Base-by-base conservation (phyloP, 64 coral and sea anemone genomes). In the Montipora sp. region DNA sequence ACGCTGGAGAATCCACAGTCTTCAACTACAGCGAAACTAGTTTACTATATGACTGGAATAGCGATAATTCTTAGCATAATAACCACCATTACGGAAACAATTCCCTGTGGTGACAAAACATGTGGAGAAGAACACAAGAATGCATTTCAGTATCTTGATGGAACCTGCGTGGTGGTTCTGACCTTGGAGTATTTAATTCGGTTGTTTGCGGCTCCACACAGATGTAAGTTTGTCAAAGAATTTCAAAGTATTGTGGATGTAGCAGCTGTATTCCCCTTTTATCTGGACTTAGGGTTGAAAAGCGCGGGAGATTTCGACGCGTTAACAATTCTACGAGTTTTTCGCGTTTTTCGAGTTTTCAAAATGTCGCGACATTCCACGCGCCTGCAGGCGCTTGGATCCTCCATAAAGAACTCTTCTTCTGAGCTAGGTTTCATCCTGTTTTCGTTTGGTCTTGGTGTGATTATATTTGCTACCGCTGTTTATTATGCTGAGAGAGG, bases 401-500 rank as follows among this genome's bases (percentile, higher is more conserved):
- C 90, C 14, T 93, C 94, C 5, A 98, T 98, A 80, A 98, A 95
- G 43, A 98, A 95, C 57, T 95, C 96, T 3, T 93, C 96, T 8
- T 95, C 96, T 2, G 96, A 98, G 53, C 89, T 98, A 3, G 96
- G 93, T 16, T 98, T 98, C 77, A 95, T 98, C 23, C 87, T 95
- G 43, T 98, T 98, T 90, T 93, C 96, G 3, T 95, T 98, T 74
- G 82, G 87, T 18, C 79, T 98, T 5, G 96, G 93, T 47, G 96
- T 98, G 46, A 93, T 98, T 44, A 93, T 98, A 59, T 98, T 98
- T 87, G 91, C 96, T 19, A 98, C 93, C 55, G 94, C 93, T 83
- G 92, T 98, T 55, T 98, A 95, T 67, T 98, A 95, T 61, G 89
- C 90, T 51, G 96, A 98, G 82, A 95, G 93, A 50, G 96, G 90